Evolutionary conservation across 2,113 vertebrate genomes (phyloP), one percentile per base, ranked within the genome.

Genomic region (Sinocyclocheilus rhinocerous): DNA sequence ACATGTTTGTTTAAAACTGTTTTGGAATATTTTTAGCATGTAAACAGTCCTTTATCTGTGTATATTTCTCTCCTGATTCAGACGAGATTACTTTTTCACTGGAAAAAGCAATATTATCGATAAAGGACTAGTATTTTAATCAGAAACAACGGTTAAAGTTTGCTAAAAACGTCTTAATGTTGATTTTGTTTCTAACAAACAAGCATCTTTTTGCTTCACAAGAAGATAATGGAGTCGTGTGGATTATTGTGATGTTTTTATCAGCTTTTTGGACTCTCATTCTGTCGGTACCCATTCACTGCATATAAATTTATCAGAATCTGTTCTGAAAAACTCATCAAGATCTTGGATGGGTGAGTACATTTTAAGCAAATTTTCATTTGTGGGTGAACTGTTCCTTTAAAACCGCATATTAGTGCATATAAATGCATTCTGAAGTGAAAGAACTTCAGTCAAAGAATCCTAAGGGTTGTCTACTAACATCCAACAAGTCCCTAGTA

Each of bases 401-500:
- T 59, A 22, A 39, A 72, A 10, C 45, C 4, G 3, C 11, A 52
- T 29, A 52, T 18, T 26, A 52, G 6, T 29, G 18, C 0, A 9
- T 18, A 20, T 9, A 26, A 24, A 70, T 87, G 72, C 4, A 75
- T 69, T 73, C 1, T 85, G 61, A 76, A 57, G 77, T 33, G 45
- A 81, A 84, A 55, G 72, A 77, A 86, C 73, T 81, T 42, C 42
- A 45, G 42, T 42, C 6, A 42, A 8, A 42, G 42, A 10, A 85
- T 63, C 52, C 26, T 11, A 87, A 48, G 82, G 82, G 88, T 83
- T n/a, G 22, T 48, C 10, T 8, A 89, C 87, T 86, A 86, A 86
- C 89, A 92, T 94, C 93, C 95, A 93, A 92, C 93, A 93, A 93
- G 92, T 88, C 91, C 91, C 89, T 85, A 89, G 85, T 95, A 92